These are phyloP conservation scores for Melikaiella ostensackeni DNA, from an alignment of 2,888 invertebrate species.

Conservation along the genomic window DNA sequence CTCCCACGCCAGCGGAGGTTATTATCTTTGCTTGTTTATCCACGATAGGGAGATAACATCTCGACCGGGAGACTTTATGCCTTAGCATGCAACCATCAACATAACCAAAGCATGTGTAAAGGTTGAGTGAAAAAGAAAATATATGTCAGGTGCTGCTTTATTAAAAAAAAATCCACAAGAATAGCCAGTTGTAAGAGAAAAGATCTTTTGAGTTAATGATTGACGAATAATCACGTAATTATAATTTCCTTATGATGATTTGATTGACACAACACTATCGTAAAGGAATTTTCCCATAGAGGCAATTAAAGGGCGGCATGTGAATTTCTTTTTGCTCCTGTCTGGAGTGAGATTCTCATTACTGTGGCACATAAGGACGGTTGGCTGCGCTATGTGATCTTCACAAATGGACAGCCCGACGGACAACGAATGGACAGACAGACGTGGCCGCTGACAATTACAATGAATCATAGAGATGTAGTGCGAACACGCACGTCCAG, in stretches of 20 bases:
- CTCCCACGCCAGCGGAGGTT: constrained; percentile 15
- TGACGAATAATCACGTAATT: neutral
- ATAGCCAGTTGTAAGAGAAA: neutral
- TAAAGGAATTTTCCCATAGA: neutral
- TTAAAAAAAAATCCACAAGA: neutral
- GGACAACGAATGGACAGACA: constrained; percentile 52
- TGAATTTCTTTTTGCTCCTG: neutral
- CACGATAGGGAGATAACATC: constrained; percentile 36
- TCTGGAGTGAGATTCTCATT: constrained; percentile 27
- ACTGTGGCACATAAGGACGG: constrained; percentile 26
- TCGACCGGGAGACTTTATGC: constrained; percentile 10
- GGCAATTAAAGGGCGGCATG: constrained; percentile 22
- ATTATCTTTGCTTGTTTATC: constrained; percentile 40
- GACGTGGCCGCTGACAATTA: constrained; percentile 67
- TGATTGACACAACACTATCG: neutral
- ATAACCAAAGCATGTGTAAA: neutral
- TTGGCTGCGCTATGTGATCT: constrained; percentile 36
- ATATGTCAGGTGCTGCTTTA: neutral
- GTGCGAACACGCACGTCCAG: constrained; percentile 53
- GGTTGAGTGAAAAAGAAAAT: constrained; percentile 6
- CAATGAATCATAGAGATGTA: constrained; percentile 69
- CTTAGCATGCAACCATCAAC: constrained; percentile 20
- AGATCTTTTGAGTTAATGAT: neutral
- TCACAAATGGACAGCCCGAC: constrained; percentile 44
- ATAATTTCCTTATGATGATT: neutral